These are phyloP conservation scores for Rhaphigaster nebulosa DNA, from an alignment of 2,888 invertebrate genomes.

Conservation along the genomic window DNA sequence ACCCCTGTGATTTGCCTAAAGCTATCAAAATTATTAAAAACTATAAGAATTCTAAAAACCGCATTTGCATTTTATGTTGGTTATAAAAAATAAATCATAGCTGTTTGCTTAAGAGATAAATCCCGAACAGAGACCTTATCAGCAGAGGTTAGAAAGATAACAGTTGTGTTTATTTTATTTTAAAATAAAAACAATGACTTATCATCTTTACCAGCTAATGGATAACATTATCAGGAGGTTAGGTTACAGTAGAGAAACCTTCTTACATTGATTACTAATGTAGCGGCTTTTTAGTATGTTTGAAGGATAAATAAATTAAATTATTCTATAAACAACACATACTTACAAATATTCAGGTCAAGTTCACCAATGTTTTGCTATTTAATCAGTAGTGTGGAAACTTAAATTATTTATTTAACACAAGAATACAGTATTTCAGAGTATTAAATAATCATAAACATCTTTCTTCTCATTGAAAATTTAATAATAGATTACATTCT, in stretches of 20 bases:
- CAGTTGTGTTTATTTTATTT: background rate
- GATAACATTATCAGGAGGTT: background rate
- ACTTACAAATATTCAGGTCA: too few relatives aligned
- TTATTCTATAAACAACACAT: too few relatives aligned
- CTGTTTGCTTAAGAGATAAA: background rate
- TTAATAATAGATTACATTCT: too few relatives aligned
- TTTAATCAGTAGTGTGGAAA: background rate
- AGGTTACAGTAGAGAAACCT: background rate
- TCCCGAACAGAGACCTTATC: background rate
- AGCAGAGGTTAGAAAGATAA: background rate
- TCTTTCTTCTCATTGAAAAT: too few relatives aligned
- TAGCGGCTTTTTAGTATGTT: too few relatives aligned
- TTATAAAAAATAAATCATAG: background rate
- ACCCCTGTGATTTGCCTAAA: background rate
- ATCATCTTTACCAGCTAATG: background rate
- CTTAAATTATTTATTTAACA: background rate
- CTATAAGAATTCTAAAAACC: background rate
- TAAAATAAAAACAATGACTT: background rate
- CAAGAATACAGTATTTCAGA: background rate
- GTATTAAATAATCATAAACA: too few relatives aligned
- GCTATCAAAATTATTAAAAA: background rate
- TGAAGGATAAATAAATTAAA: too few relatives aligned
- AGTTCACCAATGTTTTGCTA: background rate
- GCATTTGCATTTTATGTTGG: background rate
- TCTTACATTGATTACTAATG: background rate